Conservation (phyloP, 2,888 invertebrate species). For the Tetropium fuscum region DNA sequence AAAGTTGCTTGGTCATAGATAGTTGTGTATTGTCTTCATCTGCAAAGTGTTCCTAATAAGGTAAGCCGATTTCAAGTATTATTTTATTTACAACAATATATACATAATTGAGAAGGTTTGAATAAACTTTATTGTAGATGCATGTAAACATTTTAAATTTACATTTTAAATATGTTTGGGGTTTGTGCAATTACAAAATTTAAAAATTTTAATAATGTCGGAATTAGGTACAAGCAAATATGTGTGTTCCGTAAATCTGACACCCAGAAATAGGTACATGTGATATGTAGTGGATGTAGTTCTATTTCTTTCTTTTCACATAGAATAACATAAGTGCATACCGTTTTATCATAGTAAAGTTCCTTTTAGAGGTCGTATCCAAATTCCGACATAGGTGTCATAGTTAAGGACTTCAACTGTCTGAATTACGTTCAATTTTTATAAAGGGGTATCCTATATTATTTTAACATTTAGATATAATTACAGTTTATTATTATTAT, state of each 20-base stretch:
- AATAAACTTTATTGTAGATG: constrained; percentile 12
- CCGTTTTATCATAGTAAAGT: constrained; percentile 18
- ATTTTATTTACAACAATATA: neutral
- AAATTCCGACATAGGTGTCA: constrained; percentile 24
- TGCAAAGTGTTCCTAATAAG: constrained; percentile 8
- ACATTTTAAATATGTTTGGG: neutral
- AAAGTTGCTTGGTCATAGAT: neutral
- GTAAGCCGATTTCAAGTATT: constrained; percentile 14
- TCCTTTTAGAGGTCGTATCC: constrained; percentile 17
- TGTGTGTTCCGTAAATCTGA: constrained; percentile 22
- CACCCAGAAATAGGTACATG: constrained; percentile 21
- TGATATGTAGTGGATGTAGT: neutral
- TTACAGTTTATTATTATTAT: constrained; percentile 6
- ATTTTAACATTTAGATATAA: constrained; percentile 16
- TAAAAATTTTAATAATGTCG: constrained; percentile 22
- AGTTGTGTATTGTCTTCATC: neutral
- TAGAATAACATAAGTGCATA: constrained; percentile 22
- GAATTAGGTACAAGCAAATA: constrained; percentile 20
- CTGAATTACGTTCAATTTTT: constrained; percentile 11
- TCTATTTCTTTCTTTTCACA: neutral
- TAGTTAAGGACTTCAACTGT: constrained; percentile 21
- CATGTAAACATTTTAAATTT: constrained; percentile 14
- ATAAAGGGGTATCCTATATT: constrained; percentile 11
- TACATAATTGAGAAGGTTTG: constrained; percentile 10
- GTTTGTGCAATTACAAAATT: neutral